Evolutionary conservation across 2,797 vertebrate genomes (phyloP).

Genomic region (Pseudocheirus occidentalis): DNA sequence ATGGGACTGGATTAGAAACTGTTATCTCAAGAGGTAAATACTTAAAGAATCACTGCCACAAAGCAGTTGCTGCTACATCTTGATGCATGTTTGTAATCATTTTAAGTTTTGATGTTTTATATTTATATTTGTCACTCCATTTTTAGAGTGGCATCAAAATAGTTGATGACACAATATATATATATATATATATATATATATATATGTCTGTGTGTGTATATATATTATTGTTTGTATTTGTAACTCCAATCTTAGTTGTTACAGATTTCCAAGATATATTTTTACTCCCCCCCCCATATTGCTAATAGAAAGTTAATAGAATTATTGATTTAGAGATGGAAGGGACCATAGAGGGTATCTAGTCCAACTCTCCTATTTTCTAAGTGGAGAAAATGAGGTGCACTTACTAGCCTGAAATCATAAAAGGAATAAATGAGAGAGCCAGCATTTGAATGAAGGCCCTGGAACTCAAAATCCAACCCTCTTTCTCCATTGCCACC

Average conservation of each 20-base stretch:
- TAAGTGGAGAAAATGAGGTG: background rate
- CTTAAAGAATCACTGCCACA: background rate
- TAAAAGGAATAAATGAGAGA: background rate
- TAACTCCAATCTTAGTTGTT: background rate
- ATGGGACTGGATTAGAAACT: conserved; percentile 96
- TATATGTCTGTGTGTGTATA: too few species aligned
- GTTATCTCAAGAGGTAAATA: conserved; percentile 95
- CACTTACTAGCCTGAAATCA: background rate
- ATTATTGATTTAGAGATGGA: background rate
- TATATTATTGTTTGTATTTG: background rate
- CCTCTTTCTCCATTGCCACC: background rate
- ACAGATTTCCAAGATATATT: background rate
- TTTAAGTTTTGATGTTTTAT: conserved; percentile 9
- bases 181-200: too few species aligned
- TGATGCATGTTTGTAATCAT: background rate
- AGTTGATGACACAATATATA: background rate
- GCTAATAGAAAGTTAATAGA: conserved; percentile 17
- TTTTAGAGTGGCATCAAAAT: background rate
- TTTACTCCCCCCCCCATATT: conserved; percentile 3
- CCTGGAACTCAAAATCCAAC: background rate
- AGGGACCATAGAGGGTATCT: background rate
- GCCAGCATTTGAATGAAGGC: background rate
- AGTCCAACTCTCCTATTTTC: background rate
- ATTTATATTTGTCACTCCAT: background rate
- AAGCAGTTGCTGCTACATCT: background rate